Conservation (phyloP, 2,797 vertebrate genomes). For the Hippocampus kuda region DNA sequence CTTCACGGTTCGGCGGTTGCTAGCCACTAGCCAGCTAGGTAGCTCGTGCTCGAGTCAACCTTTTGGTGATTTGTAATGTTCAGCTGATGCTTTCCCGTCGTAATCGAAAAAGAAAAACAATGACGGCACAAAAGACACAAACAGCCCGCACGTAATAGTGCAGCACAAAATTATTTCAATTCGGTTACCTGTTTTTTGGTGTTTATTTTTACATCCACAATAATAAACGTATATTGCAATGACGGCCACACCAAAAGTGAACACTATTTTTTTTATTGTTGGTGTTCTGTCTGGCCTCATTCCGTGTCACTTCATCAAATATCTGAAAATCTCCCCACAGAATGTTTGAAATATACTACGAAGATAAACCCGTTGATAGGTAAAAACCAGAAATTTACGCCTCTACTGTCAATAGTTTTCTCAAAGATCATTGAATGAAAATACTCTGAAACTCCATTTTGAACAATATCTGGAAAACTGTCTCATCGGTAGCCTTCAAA, state of each 20-base stretch:
- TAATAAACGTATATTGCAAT: not conserved
- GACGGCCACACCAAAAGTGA: not conserved
- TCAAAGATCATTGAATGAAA: too few species aligned
- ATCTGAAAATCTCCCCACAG: too few species aligned
- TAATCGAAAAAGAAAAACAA: not conserved
- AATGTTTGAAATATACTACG: too few species aligned
- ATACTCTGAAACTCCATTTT: too few species aligned
- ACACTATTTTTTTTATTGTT: not conserved
- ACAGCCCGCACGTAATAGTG: not conserved
- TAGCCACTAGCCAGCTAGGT: not conserved
- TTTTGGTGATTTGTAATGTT: not conserved
- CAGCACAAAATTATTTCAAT: not conserved
- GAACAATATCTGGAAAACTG: too few species aligned
- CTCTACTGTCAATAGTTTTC: too few species aligned
- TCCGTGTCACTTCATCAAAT: not conserved
- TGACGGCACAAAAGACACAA: not conserved
- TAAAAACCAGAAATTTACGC: too few species aligned
- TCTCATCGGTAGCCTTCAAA: too few species aligned
- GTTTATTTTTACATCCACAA: too few species aligned
- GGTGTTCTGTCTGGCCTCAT: not conserved
- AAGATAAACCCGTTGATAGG: too few species aligned
- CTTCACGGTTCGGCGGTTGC: too few species aligned
- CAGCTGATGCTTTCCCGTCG: not conserved
- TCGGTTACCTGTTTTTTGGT: not conserved
- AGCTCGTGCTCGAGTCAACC: not conserved